Evolutionary conservation across 2,797 vertebrate species (phyloP).

Genomic region (Enteromius treurensis): DNA sequence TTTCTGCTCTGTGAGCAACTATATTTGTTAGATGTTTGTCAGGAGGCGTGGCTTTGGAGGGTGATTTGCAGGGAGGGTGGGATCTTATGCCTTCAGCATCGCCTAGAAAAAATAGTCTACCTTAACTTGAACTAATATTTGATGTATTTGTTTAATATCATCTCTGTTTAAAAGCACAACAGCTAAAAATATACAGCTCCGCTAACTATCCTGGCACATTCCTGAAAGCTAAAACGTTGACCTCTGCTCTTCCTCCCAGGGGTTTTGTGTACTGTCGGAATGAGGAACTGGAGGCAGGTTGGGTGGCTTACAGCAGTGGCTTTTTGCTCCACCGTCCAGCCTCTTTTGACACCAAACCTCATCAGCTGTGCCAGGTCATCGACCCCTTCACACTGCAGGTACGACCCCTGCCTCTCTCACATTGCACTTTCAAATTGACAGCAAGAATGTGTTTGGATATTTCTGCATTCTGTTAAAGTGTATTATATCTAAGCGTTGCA

Average conservation of each 20-base stretch:
- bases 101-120: neutral
- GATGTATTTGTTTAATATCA: no score
- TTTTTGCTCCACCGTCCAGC: constrained; percentile 92
- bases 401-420: constrained; percentile 24
- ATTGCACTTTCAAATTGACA: neutral
- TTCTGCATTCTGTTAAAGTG: neutral
- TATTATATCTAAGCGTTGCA: neutral
- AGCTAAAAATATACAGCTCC: neutral
- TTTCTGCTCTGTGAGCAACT: constrained; percentile 23
- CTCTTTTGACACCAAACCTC: constrained; percentile 96
- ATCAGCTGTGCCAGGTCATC: constrained; percentile 96
- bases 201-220: neutral
- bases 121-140: neutral
- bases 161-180: neutral
- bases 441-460: neutral
- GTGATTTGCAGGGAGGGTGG: no score
- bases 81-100: no score
- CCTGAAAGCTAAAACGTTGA: neutral
- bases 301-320: constrained; percentile 88
- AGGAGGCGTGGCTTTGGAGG: no score
- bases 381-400: constrained; percentile 98
- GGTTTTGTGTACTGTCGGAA: constrained; percentile 98
- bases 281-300: constrained; percentile 94
- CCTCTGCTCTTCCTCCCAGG: constrained; percentile 68
- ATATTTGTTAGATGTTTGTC: neutral